Evolutionary conservation across 64 coral and sea anemone species (phyloP), one percentile per base, ranked within the genome.

Genomic region (Porites australiensis): DNA sequence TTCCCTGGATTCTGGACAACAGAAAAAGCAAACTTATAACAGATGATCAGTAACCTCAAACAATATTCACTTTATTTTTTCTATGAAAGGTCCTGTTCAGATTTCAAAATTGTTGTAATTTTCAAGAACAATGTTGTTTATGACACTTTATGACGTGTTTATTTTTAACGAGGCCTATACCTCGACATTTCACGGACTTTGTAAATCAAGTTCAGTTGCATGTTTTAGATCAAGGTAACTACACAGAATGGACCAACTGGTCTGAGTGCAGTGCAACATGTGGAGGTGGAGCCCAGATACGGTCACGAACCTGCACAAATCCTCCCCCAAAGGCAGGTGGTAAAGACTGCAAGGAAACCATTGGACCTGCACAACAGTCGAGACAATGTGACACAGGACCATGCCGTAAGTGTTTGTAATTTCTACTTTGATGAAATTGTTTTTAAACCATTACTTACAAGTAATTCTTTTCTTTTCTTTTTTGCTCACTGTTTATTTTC

Each of bases 161-260:
- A 13, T 59, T 13, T 59, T 9, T 9, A 12, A 16, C 10, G 16
- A 12, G 16, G 60, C 16, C 16, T 63, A 63, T 16, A 5, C 12
- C 4, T 67, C 5, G 0, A 67, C 27, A 37, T 37, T 67, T 67
- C 64, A 11, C 4, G 64, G 15, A 4, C 5, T 67, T n/a, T 16
- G 7, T 67, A 19, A 67, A 67, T 67, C 64, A 14, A 67, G 15
- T 67, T n/a, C 21, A 19, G 12, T 14, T 67, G 21, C 6, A 67
- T n/a, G 5, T 67, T 67, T 14, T 14, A 67, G 64, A 14, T n/a
- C 15, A 67, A 19, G 64, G 64, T 5, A 67, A 67, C 15, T 67
- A 67, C 64, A 79, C 76, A 21, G 49, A 79, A 52, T 79, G 76
- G 76, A 79, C 48, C 8, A 51, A 77, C 50, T 79, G 76, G 76